Evolutionary conservation across 1,140 invertebrate genomes (phyloP).

Genomic region (Ridgeia piscesae): DNA sequence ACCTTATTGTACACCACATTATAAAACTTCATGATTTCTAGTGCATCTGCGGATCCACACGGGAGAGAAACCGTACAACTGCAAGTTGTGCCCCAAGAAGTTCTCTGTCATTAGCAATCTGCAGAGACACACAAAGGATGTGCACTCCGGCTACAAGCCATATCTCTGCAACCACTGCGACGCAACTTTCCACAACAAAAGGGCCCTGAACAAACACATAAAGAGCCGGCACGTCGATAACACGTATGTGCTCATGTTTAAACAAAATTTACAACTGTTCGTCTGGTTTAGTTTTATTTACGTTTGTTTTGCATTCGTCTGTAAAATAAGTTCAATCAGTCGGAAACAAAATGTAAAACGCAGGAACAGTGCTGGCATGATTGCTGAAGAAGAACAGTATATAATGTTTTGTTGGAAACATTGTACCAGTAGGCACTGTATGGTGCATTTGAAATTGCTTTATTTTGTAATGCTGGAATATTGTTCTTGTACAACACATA

Average conservation of each 20-base stretch:
- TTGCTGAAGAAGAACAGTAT: too few relatives aligned
- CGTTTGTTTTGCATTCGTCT: too few relatives aligned
- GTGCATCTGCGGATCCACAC: background rate
- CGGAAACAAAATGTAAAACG: too few relatives aligned
- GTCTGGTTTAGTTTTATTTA: background rate
- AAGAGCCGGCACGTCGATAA: background rate
- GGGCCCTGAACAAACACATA: background rate
- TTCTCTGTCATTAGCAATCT: background rate
- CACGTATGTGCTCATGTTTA: background rate
- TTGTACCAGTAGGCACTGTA: too few relatives aligned
- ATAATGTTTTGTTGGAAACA: too few relatives aligned
- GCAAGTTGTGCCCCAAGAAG: background rate
- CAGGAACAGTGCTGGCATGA: too few relatives aligned
- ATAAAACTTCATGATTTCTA: background rate
- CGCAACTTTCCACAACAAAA: background rate
- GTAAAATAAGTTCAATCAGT: too few relatives aligned
- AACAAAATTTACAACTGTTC: background rate
- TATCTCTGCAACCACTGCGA: background rate
- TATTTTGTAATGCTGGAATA: too few relatives aligned
- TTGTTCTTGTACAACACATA: too few relatives aligned
- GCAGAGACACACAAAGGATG: background rate
- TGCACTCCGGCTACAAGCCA: background rate
- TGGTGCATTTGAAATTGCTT: too few relatives aligned
- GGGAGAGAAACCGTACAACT: background rate
- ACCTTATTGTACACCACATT: too few relatives aligned